A percentile compares a stretch with the other conserved stretches of the same genome.
Evolutionary conservation across 2,888 invertebrate species (phyloP).

Genomic region (Aspidapion aeneum): DNA sequence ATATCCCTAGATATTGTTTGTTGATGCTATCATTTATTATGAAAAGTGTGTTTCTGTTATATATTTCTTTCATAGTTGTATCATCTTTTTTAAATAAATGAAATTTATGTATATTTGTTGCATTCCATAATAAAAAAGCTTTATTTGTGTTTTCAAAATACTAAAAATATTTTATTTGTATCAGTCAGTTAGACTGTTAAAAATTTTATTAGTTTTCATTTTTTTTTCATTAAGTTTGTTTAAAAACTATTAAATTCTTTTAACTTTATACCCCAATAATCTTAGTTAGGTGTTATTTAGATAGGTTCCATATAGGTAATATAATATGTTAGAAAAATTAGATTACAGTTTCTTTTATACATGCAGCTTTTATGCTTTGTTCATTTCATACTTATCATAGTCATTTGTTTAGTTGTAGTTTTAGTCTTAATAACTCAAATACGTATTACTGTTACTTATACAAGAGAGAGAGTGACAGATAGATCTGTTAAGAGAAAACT

Average conservation of each 20-base stretch:
- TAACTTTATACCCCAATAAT: background rate
- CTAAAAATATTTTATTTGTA: constrained; percentile 3
- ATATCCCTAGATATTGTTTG: constrained; percentile 5
- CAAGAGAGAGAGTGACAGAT: no score
- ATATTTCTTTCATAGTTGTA: constrained; percentile 16
- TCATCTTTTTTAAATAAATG: constrained; percentile 11
- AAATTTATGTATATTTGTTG: constrained; percentile 23
- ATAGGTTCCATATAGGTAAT: background rate
- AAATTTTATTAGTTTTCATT: constrained; percentile 12
- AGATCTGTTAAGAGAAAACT: no score
- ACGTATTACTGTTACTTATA: no score
- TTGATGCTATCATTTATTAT: constrained; percentile 17
- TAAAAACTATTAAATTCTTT: no score
- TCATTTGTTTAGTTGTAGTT: no score
- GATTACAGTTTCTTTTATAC: background rate
- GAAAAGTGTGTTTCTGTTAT: constrained; percentile 22
- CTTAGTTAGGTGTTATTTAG: background rate
- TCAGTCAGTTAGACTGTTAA: constrained; percentile 19
- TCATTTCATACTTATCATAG: no score
- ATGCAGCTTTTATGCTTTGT: no score
- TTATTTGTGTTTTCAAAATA: constrained; percentile 11
- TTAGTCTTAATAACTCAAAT: no score
- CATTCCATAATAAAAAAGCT: constrained; percentile 22
- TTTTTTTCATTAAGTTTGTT: constrained; percentile 1
- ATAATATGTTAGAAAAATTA: background rate